Base-by-base conservation (phyloP, 2,797 vertebrate genomes). In the Nyctibius grandis region DNA sequence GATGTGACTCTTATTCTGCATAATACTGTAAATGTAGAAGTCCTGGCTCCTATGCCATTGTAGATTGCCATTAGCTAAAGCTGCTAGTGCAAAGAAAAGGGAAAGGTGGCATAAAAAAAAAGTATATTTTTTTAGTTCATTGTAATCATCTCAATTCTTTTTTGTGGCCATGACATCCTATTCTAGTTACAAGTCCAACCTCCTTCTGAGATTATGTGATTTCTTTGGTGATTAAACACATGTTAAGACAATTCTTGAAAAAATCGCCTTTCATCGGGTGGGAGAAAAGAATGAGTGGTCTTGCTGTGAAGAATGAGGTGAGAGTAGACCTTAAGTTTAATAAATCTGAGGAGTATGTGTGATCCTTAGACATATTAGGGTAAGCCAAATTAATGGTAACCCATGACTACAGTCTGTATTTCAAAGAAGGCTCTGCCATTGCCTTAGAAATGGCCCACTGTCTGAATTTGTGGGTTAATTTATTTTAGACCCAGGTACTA, bases 1-100 rank as follows among this genome's bases (percentile, higher is more conserved):
- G 69, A 93, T 96, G 68, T 97, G 91, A 85, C 65, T 90, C 53
- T 93, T 91, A 53, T 57, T 95, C 60, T 95, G 48, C 42, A 81
- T 91, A 91, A 82, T 23, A 69, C 8, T 92, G 67, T 88, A 94
- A 94, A 91, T 96, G 77, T 92, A 72, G 95, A 95, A 92, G 51
- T 93, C 48, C 74, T 94, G 68, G 60, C 74, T 96, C 36, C 40
- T 82, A 80, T 88, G 56, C 23, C 72, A 14, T 90, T 92, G 89
- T 61, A 89, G 81, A 85, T 92, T 96, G 51, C 23, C 36, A 15
- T 69, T 86, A 95, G 50, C 78, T 96, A 93, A 97, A 95, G 61
- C 60, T 92, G 19, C 29, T 61, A 81, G 40, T 36, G 5, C 12
- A 40, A 6, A 47, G 45, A 57, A 80, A 76, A 67, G 8, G 1